Conservation (phyloP, 1,140 invertebrate genomes). For the Sitophilus oryzae region DNA sequence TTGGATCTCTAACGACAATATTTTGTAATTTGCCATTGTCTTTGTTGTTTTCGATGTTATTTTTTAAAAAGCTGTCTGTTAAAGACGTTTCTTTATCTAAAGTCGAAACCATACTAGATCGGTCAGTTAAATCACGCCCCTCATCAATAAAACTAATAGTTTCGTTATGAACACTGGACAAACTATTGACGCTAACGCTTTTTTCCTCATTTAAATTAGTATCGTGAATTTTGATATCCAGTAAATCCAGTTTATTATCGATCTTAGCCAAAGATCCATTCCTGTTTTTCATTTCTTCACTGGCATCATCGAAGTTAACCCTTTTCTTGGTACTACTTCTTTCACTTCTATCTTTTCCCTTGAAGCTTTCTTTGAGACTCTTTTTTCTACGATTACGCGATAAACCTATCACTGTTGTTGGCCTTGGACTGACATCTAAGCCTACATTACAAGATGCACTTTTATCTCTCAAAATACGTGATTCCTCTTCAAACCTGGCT, state of each 20-base stretch:
- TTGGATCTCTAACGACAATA: conserved; percentile 26
- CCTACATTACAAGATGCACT: conserved; percentile 66
- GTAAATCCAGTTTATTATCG: conserved; percentile 14
- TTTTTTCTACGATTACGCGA: conserved; percentile 27
- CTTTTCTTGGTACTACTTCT: conserved; percentile 32
- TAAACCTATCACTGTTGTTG: conserved; percentile 57
- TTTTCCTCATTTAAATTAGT: conserved; percentile 38
- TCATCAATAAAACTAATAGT: conserved; percentile 42
- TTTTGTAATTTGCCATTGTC: neutral
- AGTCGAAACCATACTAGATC: conserved; percentile 38
- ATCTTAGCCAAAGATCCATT: conserved; percentile 14
- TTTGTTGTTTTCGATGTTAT: neutral
- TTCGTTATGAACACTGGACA: conserved; percentile 38
- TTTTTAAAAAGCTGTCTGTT: conserved; percentile 4
- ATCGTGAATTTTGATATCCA: conserved; percentile 12
- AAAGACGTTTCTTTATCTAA: conserved; percentile 37
- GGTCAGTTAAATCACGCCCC: conserved; percentile 40
- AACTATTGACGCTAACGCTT: conserved; percentile 40
- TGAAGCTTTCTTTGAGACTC: conserved; percentile 27
- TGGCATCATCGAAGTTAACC: conserved; percentile 41
- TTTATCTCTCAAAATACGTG: conserved; percentile 54
- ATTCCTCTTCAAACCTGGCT: conserved; percentile 42
- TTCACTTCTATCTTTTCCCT: conserved; percentile 10
- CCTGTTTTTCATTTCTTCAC: conserved; percentile 28
- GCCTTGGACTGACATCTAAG: conserved; percentile 57